phyloP scores from a whole-genome alignment of 64 coral and sea anemone genomes.

The Stichodactyla helianthus region DNA sequence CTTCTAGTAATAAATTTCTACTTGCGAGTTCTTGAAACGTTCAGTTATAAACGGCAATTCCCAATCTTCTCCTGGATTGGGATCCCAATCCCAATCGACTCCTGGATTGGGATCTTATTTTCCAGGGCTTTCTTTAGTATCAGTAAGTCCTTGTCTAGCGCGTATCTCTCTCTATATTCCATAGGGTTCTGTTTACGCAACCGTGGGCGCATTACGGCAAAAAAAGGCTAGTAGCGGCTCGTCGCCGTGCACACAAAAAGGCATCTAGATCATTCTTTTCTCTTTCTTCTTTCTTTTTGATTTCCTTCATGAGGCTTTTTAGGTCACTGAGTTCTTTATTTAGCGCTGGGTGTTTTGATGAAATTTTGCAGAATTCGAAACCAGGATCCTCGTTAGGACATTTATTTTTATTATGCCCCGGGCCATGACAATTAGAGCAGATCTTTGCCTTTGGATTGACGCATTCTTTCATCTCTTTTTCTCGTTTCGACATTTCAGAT shows the following conservation, averaged over 20 bases:
- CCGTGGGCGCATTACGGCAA: slow-evolving; percentile 34
- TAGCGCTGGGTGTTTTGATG: not conserved
- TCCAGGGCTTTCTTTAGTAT: slow-evolving; percentile 26
- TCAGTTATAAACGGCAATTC: slow-evolving; percentile 39
- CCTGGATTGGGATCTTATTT: slow-evolving; percentile 33
- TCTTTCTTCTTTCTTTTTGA: slow-evolving; percentile 18
- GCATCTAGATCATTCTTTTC: not conserved
- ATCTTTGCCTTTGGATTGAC: not conserved
- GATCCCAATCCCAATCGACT: too few relatives aligned
- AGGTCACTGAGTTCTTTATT: not conserved
- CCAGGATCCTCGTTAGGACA: not conserved
- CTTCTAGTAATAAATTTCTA: slow-evolving; percentile 13
- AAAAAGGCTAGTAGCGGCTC: slow-evolving; percentile 35
- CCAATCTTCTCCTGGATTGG: slow-evolving; percentile 15
- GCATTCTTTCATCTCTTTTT: not conserved
- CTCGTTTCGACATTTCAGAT: not conserved
- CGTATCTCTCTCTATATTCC: slow-evolving; percentile 26
- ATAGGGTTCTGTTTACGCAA: slow-evolving; percentile 38
- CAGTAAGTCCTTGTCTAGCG: slow-evolving; percentile 20
- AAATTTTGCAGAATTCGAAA: not conserved
- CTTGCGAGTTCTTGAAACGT: slow-evolving; percentile 2
- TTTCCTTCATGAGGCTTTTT: too few relatives aligned
- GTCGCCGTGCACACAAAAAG: slow-evolving; percentile 14
- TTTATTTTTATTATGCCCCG: not conserved
- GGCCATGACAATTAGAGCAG: not conserved